These are phyloP conservation scores for Xenus cinereus DNA, from an alignment of 2,113 vertebrate genomes.

Conservation along the genomic window DNA sequence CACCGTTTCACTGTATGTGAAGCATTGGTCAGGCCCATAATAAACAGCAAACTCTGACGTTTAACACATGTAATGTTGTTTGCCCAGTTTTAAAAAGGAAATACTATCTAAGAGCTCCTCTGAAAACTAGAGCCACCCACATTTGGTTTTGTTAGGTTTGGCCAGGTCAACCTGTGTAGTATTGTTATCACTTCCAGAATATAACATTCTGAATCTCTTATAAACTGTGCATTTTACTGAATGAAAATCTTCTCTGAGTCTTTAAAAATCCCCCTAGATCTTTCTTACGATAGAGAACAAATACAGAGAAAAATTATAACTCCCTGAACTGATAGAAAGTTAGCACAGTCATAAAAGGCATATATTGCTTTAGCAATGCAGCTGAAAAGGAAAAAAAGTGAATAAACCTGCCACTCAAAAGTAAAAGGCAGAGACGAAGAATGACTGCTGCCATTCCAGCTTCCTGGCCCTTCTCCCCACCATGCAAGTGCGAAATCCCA, in stretches of 20 bases:
- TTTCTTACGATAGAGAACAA: conserved; percentile 37
- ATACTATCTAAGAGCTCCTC: neutral
- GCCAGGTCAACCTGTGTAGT: neutral
- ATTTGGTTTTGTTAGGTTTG: neutral
- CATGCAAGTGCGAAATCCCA: neutral
- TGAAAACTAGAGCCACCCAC: neutral
- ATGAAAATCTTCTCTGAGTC: conserved; percentile 48
- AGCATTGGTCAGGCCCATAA: neutral
- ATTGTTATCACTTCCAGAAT: neutral
- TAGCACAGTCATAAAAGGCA: conserved; percentile 51
- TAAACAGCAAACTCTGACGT: neutral
- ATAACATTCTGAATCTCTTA: neutral
- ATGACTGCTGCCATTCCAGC: neutral
- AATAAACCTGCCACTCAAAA: conserved; percentile 31
- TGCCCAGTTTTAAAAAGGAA: conserved; percentile 33
- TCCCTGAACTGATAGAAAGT: conserved; percentile 72
- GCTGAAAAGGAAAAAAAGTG: conserved; percentile 10
- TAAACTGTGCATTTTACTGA: neutral
- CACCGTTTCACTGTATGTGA: neutral
- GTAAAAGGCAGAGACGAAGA: conserved; percentile 4
- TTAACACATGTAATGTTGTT: conserved; percentile 7
- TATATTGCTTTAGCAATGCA: conserved; percentile 42
- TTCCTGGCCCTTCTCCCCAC: neutral
- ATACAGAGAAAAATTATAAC: conserved; percentile 37
- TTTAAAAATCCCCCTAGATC: neutral